These are phyloP conservation scores for Aegithalos caudatus DNA, from an alignment of 2,113 vertebrate genomes.

Conservation along the genomic window DNA sequence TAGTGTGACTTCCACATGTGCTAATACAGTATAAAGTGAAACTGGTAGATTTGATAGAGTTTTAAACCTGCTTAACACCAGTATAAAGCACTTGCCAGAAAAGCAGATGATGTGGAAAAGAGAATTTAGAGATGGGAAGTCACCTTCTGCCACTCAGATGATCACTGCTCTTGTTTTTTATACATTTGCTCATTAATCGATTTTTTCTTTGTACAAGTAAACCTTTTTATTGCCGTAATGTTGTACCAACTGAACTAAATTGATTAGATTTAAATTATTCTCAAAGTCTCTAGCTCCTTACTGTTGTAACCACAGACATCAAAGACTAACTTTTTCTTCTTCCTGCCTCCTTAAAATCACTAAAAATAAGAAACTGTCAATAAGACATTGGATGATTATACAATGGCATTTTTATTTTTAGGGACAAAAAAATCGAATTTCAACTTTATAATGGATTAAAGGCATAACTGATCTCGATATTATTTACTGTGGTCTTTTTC, in stretches of 20 bases:
- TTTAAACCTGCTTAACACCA: neutral
- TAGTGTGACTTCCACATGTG: neutral
- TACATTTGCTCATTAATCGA: conserved; percentile 54
- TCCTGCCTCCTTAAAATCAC: conserved; percentile 43
- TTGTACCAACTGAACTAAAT: conserved; percentile 43
- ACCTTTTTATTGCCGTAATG: conserved; percentile 26
- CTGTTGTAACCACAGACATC: conserved; percentile 33
- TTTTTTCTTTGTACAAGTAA: conserved; percentile 36
- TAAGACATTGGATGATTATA: conserved; percentile 21
- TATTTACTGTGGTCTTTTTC: neutral
- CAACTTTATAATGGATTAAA: conserved; percentile 52
- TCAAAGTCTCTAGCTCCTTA: conserved; percentile 2
- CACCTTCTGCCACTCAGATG: neutral
- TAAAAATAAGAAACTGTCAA: conserved; percentile 72
- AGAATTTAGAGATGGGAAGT: neutral
- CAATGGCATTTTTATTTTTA: conserved; percentile 50
- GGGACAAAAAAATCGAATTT: conserved; percentile 20
- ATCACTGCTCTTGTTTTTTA: neutral
- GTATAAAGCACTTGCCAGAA: neutral
- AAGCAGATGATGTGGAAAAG: neutral
- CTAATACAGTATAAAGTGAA: neutral
- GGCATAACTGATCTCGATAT: conserved; percentile 23
- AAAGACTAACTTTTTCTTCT: conserved; percentile 30
- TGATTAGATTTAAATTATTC: conserved; percentile 62
- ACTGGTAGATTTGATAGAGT: neutral